Conservation (phyloP, 2,113 vertebrate species). For the Petrocephalus zakoni region DNA sequence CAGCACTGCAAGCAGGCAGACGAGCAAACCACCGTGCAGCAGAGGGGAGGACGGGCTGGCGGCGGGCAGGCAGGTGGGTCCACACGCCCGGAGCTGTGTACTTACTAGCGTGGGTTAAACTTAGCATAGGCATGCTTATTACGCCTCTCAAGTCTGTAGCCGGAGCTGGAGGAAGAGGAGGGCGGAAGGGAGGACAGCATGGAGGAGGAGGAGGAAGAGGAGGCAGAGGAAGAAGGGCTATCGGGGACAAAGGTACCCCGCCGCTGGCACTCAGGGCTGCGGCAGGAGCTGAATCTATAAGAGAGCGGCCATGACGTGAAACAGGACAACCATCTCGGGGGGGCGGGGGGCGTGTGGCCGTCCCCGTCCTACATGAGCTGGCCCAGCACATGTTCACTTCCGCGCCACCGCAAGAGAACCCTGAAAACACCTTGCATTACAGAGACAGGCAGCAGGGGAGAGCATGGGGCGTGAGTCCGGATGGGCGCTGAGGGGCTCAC, state of each 20-base stretch:
- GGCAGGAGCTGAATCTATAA: conserved; percentile 56
- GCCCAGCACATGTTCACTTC: background rate
- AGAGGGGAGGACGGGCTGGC: conserved; percentile 12
- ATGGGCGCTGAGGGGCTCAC: conserved; percentile 56
- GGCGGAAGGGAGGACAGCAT: conserved; percentile 48
- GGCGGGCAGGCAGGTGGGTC: conserved; percentile 30
- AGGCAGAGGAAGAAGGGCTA: conserved; percentile 50
- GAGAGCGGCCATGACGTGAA: conserved; percentile 44
- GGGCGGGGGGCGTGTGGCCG: background rate
- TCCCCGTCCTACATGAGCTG: too few species aligned
- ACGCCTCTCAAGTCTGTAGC: conserved; percentile 59
- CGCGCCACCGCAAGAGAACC: background rate
- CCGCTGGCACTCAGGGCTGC: conserved; percentile 50
- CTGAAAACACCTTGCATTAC: background rate
- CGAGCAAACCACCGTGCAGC: background rate
- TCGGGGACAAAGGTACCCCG: conserved; percentile 47
- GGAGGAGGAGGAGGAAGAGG: conserved; percentile 46
- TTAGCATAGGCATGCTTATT: conserved; percentile 60
- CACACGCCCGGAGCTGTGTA: conserved; percentile 46
- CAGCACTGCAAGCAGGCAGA: conserved; percentile 39
- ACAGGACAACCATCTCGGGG: background rate
- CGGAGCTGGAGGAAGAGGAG: conserved; percentile 37
- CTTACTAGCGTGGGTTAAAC: conserved; percentile 68
- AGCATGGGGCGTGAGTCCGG: background rate
- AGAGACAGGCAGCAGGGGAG: background rate